Conservation (phyloP, 2,797 vertebrate genomes). For the Poeciliopsis infans region DNA sequence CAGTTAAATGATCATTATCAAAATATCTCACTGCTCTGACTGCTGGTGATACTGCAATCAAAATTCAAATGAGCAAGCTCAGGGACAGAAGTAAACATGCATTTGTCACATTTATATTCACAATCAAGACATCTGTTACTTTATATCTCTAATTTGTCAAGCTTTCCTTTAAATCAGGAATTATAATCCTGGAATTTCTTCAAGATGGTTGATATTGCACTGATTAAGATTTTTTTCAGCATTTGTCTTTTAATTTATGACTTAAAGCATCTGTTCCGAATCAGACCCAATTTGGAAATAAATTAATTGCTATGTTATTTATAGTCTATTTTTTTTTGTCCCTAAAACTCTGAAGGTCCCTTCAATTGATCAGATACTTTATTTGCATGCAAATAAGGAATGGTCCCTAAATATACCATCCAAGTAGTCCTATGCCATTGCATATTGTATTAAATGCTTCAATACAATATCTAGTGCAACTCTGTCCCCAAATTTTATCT, state of each 20-base stretch:
- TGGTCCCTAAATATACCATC: neutral
- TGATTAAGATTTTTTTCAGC: neutral
- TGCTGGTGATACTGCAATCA: conserved; percentile 82
- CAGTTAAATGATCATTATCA: conserved; percentile 83
- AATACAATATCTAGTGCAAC: neutral
- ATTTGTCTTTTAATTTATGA: neutral
- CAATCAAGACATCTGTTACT: conserved; percentile 75
- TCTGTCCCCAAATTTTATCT: neutral
- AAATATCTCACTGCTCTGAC: conserved; percentile 79
- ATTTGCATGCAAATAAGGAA: neutral
- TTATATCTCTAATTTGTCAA: conserved; percentile 61
- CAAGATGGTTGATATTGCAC: conserved; percentile 3
- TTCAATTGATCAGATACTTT: neutral
- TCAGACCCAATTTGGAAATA: neutral
- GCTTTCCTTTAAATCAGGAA: conserved; percentile 56
- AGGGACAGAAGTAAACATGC: conserved; percentile 76
- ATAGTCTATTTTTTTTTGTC: neutral
- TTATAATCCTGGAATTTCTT: conserved; percentile 26
- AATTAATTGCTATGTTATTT: neutral
- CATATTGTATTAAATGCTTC: neutral
- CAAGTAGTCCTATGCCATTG: neutral
- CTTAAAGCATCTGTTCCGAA: neutral
- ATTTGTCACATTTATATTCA: conserved; percentile 70
- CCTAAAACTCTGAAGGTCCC: neutral
- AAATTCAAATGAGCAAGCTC: conserved; percentile 82